Percentiles rank a stretch among this genome's conserved stretches.
phyloP scores from a whole-genome alignment of 2,113 vertebrate genomes.

The Ophthalmolycus amberensis region DNA sequence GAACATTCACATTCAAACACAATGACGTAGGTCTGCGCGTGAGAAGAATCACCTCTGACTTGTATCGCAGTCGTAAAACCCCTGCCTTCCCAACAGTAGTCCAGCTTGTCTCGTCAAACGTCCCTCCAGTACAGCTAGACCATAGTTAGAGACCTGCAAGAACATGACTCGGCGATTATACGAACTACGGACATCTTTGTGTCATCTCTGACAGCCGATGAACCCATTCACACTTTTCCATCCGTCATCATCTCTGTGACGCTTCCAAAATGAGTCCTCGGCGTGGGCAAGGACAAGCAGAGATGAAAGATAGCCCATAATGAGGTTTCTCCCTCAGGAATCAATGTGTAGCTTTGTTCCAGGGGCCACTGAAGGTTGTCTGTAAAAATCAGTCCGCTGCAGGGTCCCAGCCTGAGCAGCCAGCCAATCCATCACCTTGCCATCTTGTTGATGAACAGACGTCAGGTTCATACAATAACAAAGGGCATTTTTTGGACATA shows the following conservation, averaged over 20 bases:
- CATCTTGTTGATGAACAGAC: constrained; percentile 30
- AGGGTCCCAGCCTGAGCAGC: constrained; percentile 23
- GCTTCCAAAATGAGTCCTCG: constrained; percentile 57
- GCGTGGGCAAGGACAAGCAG: constrained; percentile 73
- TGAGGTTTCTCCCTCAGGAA: constrained; percentile 73
- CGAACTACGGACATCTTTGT: constrained; percentile 9
- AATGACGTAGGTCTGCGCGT: neutral
- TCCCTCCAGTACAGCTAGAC: neutral
- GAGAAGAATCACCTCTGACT: neutral
- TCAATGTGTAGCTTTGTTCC: constrained; percentile 70
- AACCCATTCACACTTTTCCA: constrained; percentile 49
- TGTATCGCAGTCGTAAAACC: neutral
- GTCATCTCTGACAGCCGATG: constrained; percentile 37
- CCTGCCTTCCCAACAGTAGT: neutral
- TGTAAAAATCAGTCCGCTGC: constrained; percentile 57
- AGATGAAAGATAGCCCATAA: constrained; percentile 77
- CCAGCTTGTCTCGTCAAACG: neutral
- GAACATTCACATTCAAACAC: neutral
- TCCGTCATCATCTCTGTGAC: constrained; percentile 58
- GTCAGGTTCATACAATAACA: neutral
- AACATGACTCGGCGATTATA: constrained; percentile 25
- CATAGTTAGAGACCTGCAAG: constrained; percentile 5
- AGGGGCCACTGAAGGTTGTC: constrained; percentile 68
- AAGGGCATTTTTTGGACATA: constrained; percentile 9
- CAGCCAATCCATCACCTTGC: constrained; percentile 49